Evolutionary conservation across 1,140 invertebrate species (phyloP), one percentile per base, ranked within the genome.

Genomic region (Dendroctonus valens): DNA sequence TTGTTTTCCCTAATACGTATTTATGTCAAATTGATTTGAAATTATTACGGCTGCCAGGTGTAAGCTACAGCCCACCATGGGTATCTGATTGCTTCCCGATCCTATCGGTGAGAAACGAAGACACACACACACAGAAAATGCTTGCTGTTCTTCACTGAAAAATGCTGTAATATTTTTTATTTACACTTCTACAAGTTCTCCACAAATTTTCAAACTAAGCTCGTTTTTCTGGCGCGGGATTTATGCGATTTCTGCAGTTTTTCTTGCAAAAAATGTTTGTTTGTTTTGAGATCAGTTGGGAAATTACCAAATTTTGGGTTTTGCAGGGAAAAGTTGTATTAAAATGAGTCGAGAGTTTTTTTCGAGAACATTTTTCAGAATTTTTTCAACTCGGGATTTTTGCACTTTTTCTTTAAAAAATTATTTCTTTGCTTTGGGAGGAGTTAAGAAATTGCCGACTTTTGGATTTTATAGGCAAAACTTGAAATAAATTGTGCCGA

Each of bases 1-100:
- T 67, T 67, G 65, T 67, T 67, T 53, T 67, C 57, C 65, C 65
- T 60, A 67, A 67, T 67, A 67, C 65, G 65, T 67, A 67, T 67
- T 67, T 67, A 67, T 60, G 65, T 67, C 65, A 67, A 67, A 67
- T 60, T 67, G 65, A 67, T 67, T 67, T 67, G 65, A 67, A 67
- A 67, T 54, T 67, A 67, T 67, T 67, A 67, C 52, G 65, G 65
- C 50, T 54, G 38, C 58, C 65, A 55, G 65, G 57, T 60, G 54
- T 58, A 65, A 51, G 42, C 49, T 26, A 51, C 5, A 14, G 38
- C 14, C 58, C 49, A 9, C 42, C 44, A 15, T 11, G 42, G 46
- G 37, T 60, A 67, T 65, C 52, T 55, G 53, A 65, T 58, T 55
- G 44, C 42, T 53, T 26, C 2, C 40, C 53, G 50, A 53, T 63